Conservation (phyloP, 2,113 vertebrate genomes). For the Rhynchomys soricoides region DNA sequence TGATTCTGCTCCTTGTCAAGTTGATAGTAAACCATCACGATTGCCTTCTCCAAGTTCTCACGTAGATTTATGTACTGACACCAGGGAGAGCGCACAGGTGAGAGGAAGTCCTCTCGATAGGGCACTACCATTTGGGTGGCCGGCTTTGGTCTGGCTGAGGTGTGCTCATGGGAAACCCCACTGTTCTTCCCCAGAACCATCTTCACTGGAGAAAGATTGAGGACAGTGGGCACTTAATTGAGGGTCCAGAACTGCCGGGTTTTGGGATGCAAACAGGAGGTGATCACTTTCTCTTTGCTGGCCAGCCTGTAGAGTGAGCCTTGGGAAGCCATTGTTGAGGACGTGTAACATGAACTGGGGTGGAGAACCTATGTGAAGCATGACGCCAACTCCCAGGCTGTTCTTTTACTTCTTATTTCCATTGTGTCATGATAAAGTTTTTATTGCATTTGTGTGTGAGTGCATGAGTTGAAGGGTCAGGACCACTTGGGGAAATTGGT, state of each 20-base stretch:
- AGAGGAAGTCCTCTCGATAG: neutral
- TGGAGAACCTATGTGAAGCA: neutral
- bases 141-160: neutral
- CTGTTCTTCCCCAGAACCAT: neutral
- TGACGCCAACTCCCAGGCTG: neutral
- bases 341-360: neutral
- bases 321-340: neutral
- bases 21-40: neutral
- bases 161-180: neutral
- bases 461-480: neutral
- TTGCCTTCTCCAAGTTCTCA: neutral
- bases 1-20: neutral
- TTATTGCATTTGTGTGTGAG: neutral
- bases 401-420: neutral
- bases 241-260: neutral
- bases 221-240: neutral
- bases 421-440: neutral
- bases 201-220: neutral
- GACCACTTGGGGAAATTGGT: neutral
- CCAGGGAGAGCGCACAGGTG: neutral
- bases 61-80: neutral
- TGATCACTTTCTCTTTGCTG: neutral
- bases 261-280: neutral
- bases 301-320: neutral
- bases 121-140: no score